Percentiles rank a stretch among this genome's conserved stretches.
Conservation (phyloP, 2,888 invertebrate species). For the Lepas anatifera region DNA sequence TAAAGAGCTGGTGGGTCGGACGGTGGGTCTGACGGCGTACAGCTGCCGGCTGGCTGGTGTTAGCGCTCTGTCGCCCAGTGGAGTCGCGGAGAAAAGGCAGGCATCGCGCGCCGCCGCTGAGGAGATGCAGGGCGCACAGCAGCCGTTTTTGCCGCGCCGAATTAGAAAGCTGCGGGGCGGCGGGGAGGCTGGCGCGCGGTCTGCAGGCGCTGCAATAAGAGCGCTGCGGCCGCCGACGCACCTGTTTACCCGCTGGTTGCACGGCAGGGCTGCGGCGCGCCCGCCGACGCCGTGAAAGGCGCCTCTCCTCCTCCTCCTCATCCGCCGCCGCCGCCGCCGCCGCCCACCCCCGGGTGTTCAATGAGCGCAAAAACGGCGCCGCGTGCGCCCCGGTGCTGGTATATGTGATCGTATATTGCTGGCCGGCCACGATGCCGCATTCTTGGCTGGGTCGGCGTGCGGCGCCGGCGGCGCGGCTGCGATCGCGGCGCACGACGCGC, state of each 20-base stretch:
- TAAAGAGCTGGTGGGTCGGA: too few species aligned
- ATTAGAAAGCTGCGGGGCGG: not conserved
- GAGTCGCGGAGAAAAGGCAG: not conserved
- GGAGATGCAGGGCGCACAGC: not conserved
- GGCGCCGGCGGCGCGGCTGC: not conserved
- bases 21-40: too few species aligned
- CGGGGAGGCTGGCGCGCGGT: too few species aligned
- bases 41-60: too few species aligned
- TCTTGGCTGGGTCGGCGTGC: not conserved
- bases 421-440: conserved; percentile 3
- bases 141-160: not conserved
- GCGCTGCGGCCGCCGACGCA: not conserved
- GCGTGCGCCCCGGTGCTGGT: not conserved
- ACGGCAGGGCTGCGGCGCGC: not conserved
- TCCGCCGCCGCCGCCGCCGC: not conserved
- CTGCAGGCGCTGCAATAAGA: not conserved
- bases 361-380: not conserved
- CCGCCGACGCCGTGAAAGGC: conserved; percentile 9
- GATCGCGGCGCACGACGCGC: not conserved
- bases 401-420: conserved; percentile 10
- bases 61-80: not conserved
- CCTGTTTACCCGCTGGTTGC: conserved; percentile 5
- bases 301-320: not conserved
- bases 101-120: not conserved
- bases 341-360: conserved; percentile 3